Evolutionary conservation across 2,797 vertebrate species (phyloP).

Genomic region (Coccyzus lansbergi): DNA sequence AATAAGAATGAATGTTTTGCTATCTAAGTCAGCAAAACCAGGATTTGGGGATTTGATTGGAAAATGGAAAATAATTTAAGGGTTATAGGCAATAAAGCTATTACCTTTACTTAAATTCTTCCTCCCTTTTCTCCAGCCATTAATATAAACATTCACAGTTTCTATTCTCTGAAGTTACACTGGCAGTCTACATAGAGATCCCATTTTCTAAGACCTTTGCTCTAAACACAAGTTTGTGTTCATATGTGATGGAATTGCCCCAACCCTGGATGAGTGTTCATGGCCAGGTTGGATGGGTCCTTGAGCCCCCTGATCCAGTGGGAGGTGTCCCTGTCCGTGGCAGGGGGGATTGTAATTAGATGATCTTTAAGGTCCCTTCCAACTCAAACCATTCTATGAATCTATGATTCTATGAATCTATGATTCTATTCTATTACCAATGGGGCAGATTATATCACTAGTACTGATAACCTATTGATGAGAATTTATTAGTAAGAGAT

Average conservation of each 20-base stretch:
- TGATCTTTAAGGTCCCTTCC: too few species aligned
- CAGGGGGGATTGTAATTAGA: too few species aligned
- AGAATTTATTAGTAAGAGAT: background rate
- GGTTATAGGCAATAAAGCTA: background rate
- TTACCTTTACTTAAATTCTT: background rate
- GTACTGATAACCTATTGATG: background rate
- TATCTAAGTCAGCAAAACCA: background rate
- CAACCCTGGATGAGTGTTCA: too few species aligned
- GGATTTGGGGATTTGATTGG: background rate
- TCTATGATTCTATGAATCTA: too few species aligned
- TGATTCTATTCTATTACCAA: too few species aligned
- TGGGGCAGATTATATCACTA: background rate
- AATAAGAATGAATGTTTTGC: background rate
- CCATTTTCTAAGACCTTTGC: background rate
- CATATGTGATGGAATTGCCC: too few species aligned
- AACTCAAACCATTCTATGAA: too few species aligned
- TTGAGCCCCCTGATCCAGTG: too few species aligned
- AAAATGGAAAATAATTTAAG: background rate
- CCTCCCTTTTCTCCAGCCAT: background rate
- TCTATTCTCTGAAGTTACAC: background rate
- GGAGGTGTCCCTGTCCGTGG: too few species aligned
- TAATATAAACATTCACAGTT: background rate
- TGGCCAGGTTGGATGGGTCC: too few species aligned
- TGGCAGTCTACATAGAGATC: background rate
- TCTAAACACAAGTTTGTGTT: background rate